phyloP scores from a whole-genome alignment of 2,797 vertebrate genomes.

The Heliangelus exortis region DNA sequence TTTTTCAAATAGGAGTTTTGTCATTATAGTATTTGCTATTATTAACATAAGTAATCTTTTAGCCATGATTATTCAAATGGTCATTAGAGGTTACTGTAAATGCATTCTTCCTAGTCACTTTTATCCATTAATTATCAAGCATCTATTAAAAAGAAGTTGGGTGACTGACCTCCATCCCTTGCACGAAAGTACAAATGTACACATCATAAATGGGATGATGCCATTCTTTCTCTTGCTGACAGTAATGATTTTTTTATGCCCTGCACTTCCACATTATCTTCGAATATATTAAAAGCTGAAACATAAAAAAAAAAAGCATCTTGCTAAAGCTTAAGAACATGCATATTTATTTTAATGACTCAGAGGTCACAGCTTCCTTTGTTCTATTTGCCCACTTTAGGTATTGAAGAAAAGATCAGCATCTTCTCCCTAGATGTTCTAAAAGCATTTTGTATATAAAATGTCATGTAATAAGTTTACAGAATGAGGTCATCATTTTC shows the following conservation, averaged over 20 bases:
- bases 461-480: not conserved
- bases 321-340: not conserved
- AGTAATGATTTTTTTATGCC: not conserved
- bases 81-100: not conserved
- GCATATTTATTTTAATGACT: not conserved
- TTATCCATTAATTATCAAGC: not conserved
- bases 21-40: not conserved
- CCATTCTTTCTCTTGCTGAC: not conserved
- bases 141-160: not conserved
- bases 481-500: not conserved
- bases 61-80: not conserved
- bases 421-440: not conserved
- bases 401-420: not conserved
- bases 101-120: not conserved
- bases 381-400: not conserved
- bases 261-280: not conserved
- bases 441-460: not conserved
- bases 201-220: not conserved
- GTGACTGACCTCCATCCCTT: not conserved
- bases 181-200: not conserved
- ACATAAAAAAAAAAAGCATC: accelerated
- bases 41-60: not conserved
- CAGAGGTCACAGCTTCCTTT: not conserved
- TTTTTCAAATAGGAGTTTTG: not conserved
- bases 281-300: not conserved